These are phyloP conservation scores for Pangasius krempfi DNA, from an alignment of 2,797 vertebrate species.

Conservation along the genomic window DNA sequence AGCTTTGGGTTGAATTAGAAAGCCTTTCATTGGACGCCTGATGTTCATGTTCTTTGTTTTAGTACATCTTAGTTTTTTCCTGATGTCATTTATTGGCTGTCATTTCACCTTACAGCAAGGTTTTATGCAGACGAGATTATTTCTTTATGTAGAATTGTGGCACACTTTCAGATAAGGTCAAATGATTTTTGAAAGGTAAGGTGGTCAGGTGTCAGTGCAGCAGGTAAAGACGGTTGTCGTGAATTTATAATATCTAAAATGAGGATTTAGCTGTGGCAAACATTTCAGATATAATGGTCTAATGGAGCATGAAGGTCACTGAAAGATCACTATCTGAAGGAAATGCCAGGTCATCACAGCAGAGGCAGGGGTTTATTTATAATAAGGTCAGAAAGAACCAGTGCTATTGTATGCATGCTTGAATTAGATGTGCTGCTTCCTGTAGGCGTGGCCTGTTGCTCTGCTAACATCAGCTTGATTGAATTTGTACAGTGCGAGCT, in stretches of 20 bases:
- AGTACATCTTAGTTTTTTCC: too few relatives aligned
- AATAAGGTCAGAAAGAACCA: background rate
- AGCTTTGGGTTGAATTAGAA: background rate
- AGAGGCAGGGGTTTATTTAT: background rate
- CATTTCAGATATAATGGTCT: conserved; percentile 45
- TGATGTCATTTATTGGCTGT: background rate
- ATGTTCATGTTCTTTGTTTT: background rate
- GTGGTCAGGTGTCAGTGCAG: background rate
- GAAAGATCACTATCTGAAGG: conserved; percentile 39
- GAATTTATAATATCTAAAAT: background rate
- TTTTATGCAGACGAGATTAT: background rate
- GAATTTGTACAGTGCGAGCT: background rate
- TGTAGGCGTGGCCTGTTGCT: background rate
- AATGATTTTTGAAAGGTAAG: background rate
- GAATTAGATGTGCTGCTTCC: background rate
- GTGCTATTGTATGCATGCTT: background rate
- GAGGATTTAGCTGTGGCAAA: conserved; percentile 1
- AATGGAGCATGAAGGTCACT: conserved; percentile 52
- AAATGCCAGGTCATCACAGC: background rate
- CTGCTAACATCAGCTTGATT: background rate
- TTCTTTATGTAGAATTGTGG: background rate
- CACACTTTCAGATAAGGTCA: background rate
- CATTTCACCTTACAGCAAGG: background rate
- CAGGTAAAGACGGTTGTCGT: background rate
- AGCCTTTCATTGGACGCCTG: background rate